phyloP scores from a whole-genome alignment of 1,140 invertebrate genomes.

The Trichonephila inaurata region DNA sequence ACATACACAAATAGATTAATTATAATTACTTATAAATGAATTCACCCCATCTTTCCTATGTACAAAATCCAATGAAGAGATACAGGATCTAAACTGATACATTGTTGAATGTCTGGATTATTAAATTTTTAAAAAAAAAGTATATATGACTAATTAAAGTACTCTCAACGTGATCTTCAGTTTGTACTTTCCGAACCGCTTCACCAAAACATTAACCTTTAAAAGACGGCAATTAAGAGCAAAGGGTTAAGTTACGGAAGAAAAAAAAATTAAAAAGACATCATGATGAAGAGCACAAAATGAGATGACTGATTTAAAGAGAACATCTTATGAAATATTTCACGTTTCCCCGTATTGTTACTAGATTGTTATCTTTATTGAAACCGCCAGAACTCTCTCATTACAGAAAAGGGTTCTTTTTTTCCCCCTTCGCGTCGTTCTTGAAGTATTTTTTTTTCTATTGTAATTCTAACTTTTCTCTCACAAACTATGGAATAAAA shows the following conservation, averaged over 20 bases:
- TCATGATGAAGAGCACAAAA: neutral
- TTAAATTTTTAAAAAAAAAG: neutral
- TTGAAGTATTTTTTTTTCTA: neutral
- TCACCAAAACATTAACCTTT: neutral
- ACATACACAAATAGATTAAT: too few species aligned
- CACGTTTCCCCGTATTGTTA: conserved; percentile 53
- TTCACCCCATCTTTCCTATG: too few species aligned
- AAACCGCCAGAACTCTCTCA: conserved; percentile 60
- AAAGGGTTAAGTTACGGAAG: neutral
- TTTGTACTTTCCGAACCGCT: neutral
- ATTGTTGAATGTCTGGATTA: neutral
- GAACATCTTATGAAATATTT: conserved; percentile 16
- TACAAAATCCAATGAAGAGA: too few species aligned
- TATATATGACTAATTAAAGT: neutral
- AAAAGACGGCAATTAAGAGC: neutral
- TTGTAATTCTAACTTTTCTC: neutral
- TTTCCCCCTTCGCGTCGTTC: neutral
- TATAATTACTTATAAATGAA: too few species aligned
- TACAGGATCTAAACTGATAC: too few species aligned
- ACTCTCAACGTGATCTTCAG: neutral
- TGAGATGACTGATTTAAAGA: neutral
- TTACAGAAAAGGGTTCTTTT: conserved; percentile 54
- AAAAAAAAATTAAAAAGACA: neutral
- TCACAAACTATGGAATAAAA: neutral
- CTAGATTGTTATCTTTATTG: conserved; percentile 48